phyloP scores from a whole-genome alignment of 2,113 vertebrate species.

The Sialia sialis region DNA sequence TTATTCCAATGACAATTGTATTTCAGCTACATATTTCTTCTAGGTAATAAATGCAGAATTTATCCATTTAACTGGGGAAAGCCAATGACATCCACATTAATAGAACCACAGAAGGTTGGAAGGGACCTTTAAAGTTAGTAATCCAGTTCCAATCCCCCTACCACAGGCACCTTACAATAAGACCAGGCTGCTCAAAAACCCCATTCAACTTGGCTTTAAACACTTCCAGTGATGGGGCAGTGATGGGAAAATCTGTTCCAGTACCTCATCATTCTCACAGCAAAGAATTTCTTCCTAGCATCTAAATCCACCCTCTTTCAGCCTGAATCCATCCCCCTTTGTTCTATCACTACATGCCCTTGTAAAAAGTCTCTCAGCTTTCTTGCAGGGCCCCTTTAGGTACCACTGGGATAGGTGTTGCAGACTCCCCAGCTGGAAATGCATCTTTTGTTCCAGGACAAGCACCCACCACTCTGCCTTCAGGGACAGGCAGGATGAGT shows the following conservation, averaged over 20 bases:
- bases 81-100: not conserved
- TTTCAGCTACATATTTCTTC: not conserved
- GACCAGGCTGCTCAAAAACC: not conserved
- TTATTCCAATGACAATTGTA: not conserved
- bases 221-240: not conserved
- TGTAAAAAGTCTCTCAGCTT: not conserved
- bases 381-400: not conserved
- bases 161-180: not conserved
- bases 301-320: not conserved
- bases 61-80: not conserved
- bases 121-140: not conserved
- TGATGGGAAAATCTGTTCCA: not conserved
- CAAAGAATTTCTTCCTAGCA: not conserved
- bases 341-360: not conserved
- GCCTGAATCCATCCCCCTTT: not conserved
- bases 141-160: not conserved
- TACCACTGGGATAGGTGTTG: fast-evolving
- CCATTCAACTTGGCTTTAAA: not conserved
- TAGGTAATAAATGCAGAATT: not conserved
- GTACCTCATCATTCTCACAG: not conserved
- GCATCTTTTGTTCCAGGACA: not conserved
- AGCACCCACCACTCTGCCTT: not conserved
- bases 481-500: not conserved
- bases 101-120: not conserved
- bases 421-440: not conserved